These are phyloP conservation scores for Acromyrmex heyeri DNA, from an alignment of 1,140 invertebrate genomes.

Conservation along the genomic window DNA sequence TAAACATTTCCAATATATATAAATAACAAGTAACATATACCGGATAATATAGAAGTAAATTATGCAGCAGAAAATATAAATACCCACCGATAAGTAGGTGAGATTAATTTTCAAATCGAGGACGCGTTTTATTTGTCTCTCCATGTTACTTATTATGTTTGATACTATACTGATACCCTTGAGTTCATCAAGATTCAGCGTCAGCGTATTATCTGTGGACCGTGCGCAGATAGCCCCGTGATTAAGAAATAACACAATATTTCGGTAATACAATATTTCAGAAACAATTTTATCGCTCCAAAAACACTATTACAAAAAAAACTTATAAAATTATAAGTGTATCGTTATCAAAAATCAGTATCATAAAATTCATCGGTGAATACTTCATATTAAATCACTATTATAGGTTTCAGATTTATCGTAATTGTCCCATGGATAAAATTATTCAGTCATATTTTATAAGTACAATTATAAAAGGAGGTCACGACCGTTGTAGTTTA, in stretches of 20 bases:
- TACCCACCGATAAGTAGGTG: slow-evolving; percentile 35
- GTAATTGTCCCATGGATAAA: not conserved
- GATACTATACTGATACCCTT: slow-evolving; percentile 53
- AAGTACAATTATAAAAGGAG: slow-evolving; percentile 12
- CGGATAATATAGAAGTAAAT: slow-evolving; percentile 13
- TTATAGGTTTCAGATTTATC: slow-evolving; percentile 17
- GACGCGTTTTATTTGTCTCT: slow-evolving; percentile 34
- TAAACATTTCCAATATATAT: too few relatives aligned
- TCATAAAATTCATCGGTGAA: not conserved
- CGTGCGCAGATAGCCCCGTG: slow-evolving; percentile 11
- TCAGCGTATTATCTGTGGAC: slow-evolving; percentile 46
- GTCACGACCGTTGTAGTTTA: not conserved
- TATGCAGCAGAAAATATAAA: slow-evolving; percentile 36
- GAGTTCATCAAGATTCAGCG: slow-evolving; percentile 54
- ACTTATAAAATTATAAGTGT: not conserved
- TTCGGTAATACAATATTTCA: not conserved
- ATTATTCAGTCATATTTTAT: not conserved
- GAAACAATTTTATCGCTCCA: not conserved
- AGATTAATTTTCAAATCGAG: slow-evolving; percentile 44
- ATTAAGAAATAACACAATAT: slow-evolving; percentile 44
- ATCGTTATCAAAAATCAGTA: not conserved
- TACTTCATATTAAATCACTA: not conserved
- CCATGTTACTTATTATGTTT: slow-evolving; percentile 49
- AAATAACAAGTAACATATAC: not conserved
- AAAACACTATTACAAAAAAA: not conserved